Conservation (phyloP, 1,140 invertebrate genomes). For the Neoseiulus cucumeris region DNA sequence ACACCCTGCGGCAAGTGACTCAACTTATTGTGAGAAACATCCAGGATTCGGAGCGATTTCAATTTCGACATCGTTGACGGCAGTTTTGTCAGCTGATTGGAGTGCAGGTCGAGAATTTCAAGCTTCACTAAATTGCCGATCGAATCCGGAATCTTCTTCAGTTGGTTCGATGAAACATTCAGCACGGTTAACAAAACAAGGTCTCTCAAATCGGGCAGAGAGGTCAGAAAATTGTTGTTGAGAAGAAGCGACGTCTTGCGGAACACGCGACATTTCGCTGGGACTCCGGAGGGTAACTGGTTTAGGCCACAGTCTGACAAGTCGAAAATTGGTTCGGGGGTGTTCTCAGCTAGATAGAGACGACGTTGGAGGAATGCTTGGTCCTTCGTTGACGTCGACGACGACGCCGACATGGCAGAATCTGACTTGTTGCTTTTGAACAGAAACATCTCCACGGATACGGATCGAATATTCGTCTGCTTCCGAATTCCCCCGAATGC, state of each 20-base stretch:
- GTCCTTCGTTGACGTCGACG: background rate
- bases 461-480: background rate
- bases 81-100: background rate
- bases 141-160: background rate
- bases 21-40: background rate
- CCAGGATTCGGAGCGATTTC: background rate
- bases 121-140: background rate
- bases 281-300: background rate
- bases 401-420: background rate
- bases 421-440: background rate
- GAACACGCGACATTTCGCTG: background rate
- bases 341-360: slow-evolving; percentile 1
- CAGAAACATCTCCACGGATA: background rate
- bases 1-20: background rate
- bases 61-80: background rate
- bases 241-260: slow-evolving; percentile 6
- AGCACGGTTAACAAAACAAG: background rate
- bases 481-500: background rate
- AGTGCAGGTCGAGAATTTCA: background rate
- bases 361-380: background rate
- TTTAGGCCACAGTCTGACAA: background rate
- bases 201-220: background rate
- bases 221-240: background rate
- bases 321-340: background rate
- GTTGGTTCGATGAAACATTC: background rate